A percentile compares a stretch with the other conserved stretches of the same genome.
Evolutionary conservation across 2,113 vertebrate species (phyloP).

Genomic region (Danionella cerebrum): DNA sequence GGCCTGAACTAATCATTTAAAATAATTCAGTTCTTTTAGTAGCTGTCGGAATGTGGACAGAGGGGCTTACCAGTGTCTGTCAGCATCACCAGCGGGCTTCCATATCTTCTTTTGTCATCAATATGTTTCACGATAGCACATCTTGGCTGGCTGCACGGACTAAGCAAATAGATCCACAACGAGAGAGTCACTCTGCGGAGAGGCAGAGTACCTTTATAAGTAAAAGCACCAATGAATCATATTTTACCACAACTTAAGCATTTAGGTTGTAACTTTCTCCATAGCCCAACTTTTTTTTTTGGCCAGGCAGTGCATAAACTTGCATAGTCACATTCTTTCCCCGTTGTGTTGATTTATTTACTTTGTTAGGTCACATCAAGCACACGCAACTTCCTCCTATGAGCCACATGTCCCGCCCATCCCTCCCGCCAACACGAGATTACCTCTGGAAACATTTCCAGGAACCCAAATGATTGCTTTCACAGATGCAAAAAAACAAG

Average conservation of each 20-base stretch:
- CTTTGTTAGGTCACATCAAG: too few species aligned
- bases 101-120: slow-evolving; percentile 62
- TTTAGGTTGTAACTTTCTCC: too few species aligned
- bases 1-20: not conserved
- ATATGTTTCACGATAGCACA: slow-evolving; percentile 85
- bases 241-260: not conserved
- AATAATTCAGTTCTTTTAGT: not conserved
- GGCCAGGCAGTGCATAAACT: too few species aligned
- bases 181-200: slow-evolving; percentile 75
- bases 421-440: too few species aligned
- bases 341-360: too few species aligned
- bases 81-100: slow-evolving; percentile 77
- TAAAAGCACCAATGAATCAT: not conserved
- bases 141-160: slow-evolving; percentile 63
- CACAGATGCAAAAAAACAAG: too few species aligned
- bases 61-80: slow-evolving; percentile 71
- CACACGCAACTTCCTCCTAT: too few species aligned
- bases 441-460: too few species aligned
- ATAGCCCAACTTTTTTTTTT: too few species aligned
- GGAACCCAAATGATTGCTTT: too few species aligned
- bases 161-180: slow-evolving; percentile 83
- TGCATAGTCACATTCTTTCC: too few species aligned
- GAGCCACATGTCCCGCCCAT: too few species aligned
- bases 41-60: not conserved
- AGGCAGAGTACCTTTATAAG: slow-evolving; percentile 10